Percentiles rank a stretch among this genome's conserved stretches.
phyloP scores from a whole-genome alignment of 2,113 vertebrate species.

The Poecile atricapillus region DNA sequence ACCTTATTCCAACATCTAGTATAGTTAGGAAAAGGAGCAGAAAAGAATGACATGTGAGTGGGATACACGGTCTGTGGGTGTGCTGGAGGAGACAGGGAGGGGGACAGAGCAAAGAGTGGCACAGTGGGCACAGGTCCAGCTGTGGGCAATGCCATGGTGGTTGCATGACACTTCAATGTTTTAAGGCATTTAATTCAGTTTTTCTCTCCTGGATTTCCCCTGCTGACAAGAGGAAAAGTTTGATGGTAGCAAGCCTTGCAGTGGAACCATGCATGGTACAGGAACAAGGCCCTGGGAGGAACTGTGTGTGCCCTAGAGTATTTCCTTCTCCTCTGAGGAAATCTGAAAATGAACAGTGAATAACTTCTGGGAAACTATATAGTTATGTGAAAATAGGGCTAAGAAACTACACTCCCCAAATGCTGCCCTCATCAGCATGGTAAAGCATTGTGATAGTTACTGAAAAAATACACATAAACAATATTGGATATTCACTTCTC shows the following conservation, averaged over 20 bases:
- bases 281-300: background rate
- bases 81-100: rapidly evolving
- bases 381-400: rapidly evolving
- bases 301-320: background rate
- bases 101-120: background rate
- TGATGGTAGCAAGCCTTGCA: background rate
- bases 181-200: background rate
- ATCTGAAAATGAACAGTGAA: background rate
- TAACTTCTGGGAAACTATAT: background rate
- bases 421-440: background rate
- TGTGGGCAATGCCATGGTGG: rapidly evolving
- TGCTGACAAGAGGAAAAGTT: background rate
- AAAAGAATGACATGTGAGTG: rapidly evolving
- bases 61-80: rapidly evolving
- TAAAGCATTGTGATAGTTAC: background rate
- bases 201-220: background rate
- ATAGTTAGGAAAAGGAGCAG: background rate
- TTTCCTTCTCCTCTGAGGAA: background rate
- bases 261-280: background rate
- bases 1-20: background rate
- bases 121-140: background rate
- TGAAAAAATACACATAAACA: background rate
- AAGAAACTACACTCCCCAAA: background rate
- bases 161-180: rapidly evolving
- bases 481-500: background rate